Evolutionary conservation across 1,140 invertebrate genomes (phyloP).

Genomic region (Rhynchophorus ferrugineus): DNA sequence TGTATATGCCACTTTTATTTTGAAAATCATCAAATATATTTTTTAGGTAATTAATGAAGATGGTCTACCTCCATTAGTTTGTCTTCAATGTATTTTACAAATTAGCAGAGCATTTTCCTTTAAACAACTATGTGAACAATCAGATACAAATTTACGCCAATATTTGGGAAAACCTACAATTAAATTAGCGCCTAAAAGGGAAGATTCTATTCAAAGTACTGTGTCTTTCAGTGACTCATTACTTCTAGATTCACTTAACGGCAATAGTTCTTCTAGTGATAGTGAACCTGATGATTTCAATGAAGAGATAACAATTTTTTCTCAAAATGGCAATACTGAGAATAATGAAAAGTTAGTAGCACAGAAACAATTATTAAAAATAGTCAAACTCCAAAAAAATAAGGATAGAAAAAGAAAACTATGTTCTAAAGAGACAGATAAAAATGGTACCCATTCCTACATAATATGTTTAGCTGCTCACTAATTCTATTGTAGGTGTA

Average conservation of each 20-base stretch:
- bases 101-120: conserved; percentile 44
- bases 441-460: background rate
- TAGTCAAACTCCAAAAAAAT: conserved; percentile 34
- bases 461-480: background rate
- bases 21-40: too few relatives aligned
- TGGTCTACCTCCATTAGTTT: conserved; percentile 42
- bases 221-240: conserved; percentile 22
- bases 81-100: conserved; percentile 42
- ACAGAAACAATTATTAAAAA: conserved; percentile 37
- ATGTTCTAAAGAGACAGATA: conserved; percentile 2
- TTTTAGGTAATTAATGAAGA: conserved; percentile 38
- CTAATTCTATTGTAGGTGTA: conserved; percentile 14
- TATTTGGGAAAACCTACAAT: conserved; percentile 34
- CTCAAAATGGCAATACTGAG: conserved; percentile 23
- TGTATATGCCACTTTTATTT: too few relatives aligned
- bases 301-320: conserved; percentile 25
- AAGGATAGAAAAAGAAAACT: conserved; percentile 32
- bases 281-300: conserved; percentile 35
- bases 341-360: conserved; percentile 37
- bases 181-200: conserved; percentile 22
- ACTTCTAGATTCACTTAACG: conserved; percentile 24
- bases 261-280: conserved; percentile 31
- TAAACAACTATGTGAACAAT: conserved; percentile 43
- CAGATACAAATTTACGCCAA: conserved; percentile 40
- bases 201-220: conserved; percentile 20